These are phyloP conservation scores for Lagopus leucura DNA, from an alignment of 2,113 vertebrate species.

Conservation along the genomic window DNA sequence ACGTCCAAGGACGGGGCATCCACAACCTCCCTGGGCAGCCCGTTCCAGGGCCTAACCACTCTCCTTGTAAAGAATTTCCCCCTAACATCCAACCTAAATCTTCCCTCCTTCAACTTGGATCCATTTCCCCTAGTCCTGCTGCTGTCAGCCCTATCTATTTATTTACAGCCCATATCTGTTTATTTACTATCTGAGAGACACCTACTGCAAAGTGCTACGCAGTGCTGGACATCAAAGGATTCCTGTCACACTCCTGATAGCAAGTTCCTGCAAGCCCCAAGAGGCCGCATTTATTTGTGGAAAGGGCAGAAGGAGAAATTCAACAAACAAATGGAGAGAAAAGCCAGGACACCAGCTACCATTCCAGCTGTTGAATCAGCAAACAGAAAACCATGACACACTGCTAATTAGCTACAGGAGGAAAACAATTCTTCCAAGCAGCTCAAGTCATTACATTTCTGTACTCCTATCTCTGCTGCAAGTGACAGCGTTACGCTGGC, in stretches of 20 bases:
- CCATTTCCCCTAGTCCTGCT: too few species aligned
- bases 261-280: background rate
- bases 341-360: background rate
- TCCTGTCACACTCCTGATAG: background rate
- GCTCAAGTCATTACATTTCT: constrained; percentile 23
- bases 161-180: background rate
- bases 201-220: background rate
- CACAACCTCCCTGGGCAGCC: too few species aligned
- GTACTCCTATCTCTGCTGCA: constrained; percentile 17
- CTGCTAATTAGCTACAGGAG: constrained; percentile 38
- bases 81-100: too few species aligned
- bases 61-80: too few species aligned
- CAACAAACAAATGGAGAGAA: background rate
- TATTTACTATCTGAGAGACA: background rate
- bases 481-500: constrained; percentile 43
- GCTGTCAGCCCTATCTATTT: too few species aligned
- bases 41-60: too few species aligned
- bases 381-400: background rate
- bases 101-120: too few species aligned
- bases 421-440: constrained; percentile 32
- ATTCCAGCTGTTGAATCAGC: background rate
- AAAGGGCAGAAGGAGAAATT: background rate
- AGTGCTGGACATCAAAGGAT: background rate
- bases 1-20: too few species aligned
- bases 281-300: background rate